These are phyloP conservation scores for Sialis lutaria DNA, from an alignment of 2,888 invertebrate species.

Conservation along the genomic window DNA sequence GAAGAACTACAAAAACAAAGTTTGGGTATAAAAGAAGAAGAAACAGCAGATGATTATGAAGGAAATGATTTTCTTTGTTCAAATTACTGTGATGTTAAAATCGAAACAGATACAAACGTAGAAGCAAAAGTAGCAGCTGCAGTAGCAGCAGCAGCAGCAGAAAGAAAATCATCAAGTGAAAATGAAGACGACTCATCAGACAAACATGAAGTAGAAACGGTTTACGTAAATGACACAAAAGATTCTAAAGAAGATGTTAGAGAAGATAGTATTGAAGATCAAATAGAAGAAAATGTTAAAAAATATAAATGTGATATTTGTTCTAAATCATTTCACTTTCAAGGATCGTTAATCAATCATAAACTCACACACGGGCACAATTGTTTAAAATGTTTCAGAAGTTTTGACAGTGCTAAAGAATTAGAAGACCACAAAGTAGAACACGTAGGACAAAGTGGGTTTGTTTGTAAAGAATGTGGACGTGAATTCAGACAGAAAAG, in stretches of 20 bases:
- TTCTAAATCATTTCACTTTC: slow-evolving; percentile 1
- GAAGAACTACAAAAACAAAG: neutral
- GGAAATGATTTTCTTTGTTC: neutral
- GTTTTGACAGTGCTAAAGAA: neutral
- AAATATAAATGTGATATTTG: slow-evolving; percentile 2
- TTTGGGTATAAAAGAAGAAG: too few relatives aligned
- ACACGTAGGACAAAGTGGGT: slow-evolving; percentile 13
- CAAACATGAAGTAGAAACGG: neutral
- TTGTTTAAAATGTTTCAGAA: slow-evolving; percentile 1
- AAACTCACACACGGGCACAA: neutral
- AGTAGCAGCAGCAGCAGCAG: neutral
- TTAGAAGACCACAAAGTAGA: slow-evolving; percentile 5
- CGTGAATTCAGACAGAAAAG: slow-evolving; percentile 13
- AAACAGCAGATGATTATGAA: too few relatives aligned
- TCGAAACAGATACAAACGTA: too few relatives aligned
- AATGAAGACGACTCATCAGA: too few relatives aligned
- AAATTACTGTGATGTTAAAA: neutral
- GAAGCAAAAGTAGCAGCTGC: too few relatives aligned
- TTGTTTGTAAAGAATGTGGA: slow-evolving; percentile 12
- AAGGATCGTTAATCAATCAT: slow-evolving; percentile 1
- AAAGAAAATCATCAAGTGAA: neutral
- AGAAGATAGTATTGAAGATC: neutral
- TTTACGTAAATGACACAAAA: neutral
- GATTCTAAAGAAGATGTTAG: neutral
- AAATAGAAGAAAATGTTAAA: neutral